Evolutionary conservation across 2,888 invertebrate genomes (phyloP), one percentile per base, ranked within the genome.

Genomic region (Gymnocheta viridis): DNA sequence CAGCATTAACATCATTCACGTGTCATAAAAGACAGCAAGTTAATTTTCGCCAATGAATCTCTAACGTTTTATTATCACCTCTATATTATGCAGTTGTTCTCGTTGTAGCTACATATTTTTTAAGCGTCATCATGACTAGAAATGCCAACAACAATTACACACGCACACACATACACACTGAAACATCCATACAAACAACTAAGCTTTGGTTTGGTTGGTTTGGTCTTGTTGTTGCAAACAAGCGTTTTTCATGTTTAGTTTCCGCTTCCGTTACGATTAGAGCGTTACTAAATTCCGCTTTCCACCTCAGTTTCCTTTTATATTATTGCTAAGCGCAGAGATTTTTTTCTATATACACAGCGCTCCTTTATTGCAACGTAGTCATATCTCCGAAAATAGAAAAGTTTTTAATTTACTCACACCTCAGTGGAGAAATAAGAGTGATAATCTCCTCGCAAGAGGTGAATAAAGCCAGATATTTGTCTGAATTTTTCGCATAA

Each of bases 191-290:
- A 41, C 44, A 56, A 0, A 38, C 27, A 24, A 5, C 19, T 41
- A 67, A 54, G 47, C 2, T 24, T 64, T n/a, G 54, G 22, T 73
- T 7, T n/a, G n/a, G n/a, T n/a, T n/a, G n/a, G 47, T 77, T 82
- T 84, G 66, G 66, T 76, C 35, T 58, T 41, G 64, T 56, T 51
- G 51, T 58, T 87, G 87, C 85, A 88, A 89, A 87, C 85, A 88
- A 89, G 88, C 89, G 88, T 86, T 72, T 64, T 79, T 54, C 70
- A 27, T 38, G 69, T 54, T 87, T 87, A 44, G 60, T 87, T 89
- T 89, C 87, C 89, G 88, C 88, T 87, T 88, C 87, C 87, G 88
- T 88, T 89, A 86, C 86, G 85, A 87, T 81, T 84, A 74, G 87
- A 88, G 88, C 89, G 89, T 89, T 88, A 86, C 89, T 87, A 89